These are phyloP conservation scores for Ctenoplectra terminalis DNA, from an alignment of 1,140 invertebrate species.

Conservation along the genomic window DNA sequence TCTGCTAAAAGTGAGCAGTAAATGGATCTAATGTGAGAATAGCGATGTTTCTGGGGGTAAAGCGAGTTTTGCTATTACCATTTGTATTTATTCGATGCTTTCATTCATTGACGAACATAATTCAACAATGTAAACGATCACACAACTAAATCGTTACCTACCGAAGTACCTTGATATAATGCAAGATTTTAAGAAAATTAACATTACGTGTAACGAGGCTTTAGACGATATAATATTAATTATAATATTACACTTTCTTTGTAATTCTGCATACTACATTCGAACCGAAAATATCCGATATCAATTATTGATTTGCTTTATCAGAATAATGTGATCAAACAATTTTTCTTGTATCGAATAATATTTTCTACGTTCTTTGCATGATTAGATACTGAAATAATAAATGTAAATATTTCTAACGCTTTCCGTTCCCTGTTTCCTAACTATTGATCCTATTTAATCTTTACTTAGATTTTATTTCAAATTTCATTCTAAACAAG, in stretches of 20 bases:
- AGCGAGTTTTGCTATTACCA: constrained; percentile 34
- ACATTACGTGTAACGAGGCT: constrained; percentile 48
- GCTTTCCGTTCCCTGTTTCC: constrained; percentile 19
- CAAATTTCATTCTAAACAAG: constrained; percentile 10
- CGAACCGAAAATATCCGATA: constrained; percentile 14
- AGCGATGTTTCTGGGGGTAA: constrained; percentile 50
- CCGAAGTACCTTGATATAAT: constrained; percentile 22
- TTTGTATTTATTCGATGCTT: constrained; percentile 36
- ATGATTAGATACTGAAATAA: constrained; percentile 34
- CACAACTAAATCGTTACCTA: constrained; percentile 57
- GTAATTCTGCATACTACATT: constrained; percentile 13
- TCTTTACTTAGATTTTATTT: constrained; percentile 31
- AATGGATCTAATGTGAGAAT: constrained; percentile 31
- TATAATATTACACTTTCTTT: constrained; percentile 31
- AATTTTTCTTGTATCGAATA: constrained; percentile 51
- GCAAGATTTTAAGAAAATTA: constrained; percentile 27
- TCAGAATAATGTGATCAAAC: background rate
- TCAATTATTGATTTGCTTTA: constrained; percentile 38
- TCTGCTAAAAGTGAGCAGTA: constrained; percentile 40
- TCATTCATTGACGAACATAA: constrained; percentile 6
- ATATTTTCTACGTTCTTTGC: constrained; percentile 50
- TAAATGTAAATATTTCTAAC: constrained; percentile 32
- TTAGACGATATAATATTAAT: constrained; percentile 45
- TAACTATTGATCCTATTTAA: constrained; percentile 45
- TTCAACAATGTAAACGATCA: constrained; percentile 44